A percentile compares a stretch with the other conserved stretches of the same genome.
phyloP scores from a whole-genome alignment of 92 coral and sea anemone species.

The Siderastrea radians region DNA sequence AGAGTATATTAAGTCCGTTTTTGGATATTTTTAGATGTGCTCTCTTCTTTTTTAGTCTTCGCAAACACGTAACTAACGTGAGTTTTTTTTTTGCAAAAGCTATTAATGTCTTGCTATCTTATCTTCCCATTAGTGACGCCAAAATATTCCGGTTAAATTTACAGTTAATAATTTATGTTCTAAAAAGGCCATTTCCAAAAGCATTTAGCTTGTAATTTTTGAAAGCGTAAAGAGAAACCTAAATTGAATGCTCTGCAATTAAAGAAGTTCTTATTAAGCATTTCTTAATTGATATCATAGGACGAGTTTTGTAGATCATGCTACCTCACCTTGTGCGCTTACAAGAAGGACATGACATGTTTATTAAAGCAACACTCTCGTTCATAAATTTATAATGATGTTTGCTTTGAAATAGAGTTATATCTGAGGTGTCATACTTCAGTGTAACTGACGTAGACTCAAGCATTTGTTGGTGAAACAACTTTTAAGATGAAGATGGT shows the following conservation, averaged over 20 bases:
- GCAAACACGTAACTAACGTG: too few relatives aligned
- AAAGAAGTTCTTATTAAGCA: not conserved
- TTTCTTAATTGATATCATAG: too few relatives aligned
- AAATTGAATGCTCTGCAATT: not conserved
- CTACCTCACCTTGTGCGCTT: not conserved
- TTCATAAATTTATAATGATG: slow-evolving; percentile 1
- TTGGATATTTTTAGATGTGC: too few relatives aligned
- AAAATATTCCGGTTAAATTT: too few relatives aligned
- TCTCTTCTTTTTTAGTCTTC: too few relatives aligned
- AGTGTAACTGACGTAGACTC: not conserved
- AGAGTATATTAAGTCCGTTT: too few relatives aligned
- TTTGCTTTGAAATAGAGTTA: not conserved
- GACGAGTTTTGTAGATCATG: not conserved
- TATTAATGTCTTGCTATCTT: too few relatives aligned
- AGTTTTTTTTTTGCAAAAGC: too few relatives aligned
- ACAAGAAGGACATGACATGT: not conserved
- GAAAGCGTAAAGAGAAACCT: not conserved
- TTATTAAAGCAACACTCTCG: not conserved
- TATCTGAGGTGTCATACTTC: not conserved
- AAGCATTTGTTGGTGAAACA: not conserved
- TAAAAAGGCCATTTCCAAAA: too few relatives aligned
- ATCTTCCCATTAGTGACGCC: too few relatives aligned
- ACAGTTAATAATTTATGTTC: too few relatives aligned
- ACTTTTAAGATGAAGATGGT: not conserved
- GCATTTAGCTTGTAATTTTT: too few relatives aligned